A percentile compares a stretch with the other conserved stretches of the same genome.
Evolutionary conservation across 2,797 vertebrate genomes (phyloP).

Genomic region (Ibycter americanus): DNA sequence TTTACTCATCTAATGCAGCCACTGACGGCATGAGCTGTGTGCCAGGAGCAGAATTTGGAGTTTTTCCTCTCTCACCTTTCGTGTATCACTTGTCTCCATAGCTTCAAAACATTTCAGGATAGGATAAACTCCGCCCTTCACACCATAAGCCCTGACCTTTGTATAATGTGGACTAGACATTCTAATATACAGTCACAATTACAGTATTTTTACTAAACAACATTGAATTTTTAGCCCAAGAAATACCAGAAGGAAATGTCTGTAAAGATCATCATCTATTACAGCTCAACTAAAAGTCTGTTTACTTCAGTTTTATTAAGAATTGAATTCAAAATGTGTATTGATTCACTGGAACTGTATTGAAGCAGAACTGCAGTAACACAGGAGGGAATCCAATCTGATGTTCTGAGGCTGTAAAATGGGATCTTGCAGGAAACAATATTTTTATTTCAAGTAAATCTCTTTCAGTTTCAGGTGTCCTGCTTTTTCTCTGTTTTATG

Average conservation of each 20-base stretch:
- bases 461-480: neutral
- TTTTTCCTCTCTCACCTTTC: neutral
- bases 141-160: neutral
- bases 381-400: neutral
- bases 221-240: neutral
- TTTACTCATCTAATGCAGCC: neutral
- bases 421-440: neutral
- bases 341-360: neutral
- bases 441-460: neutral
- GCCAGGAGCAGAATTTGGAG: neutral
- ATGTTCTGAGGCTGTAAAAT: neutral
- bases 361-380: neutral
- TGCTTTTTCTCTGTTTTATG: neutral
- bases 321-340: neutral
- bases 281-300: neutral
- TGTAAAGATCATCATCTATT: neutral
- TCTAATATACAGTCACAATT: neutral
- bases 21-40: neutral
- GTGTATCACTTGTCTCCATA: neutral
- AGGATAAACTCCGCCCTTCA: neutral
- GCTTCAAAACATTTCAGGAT: neutral
- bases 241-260: neutral
- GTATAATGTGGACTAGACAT: neutral
- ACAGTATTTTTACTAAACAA: neutral
- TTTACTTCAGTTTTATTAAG: neutral